A percentile compares a stretch with the other conserved stretches of the same genome.
Conservation (phyloP, 2,113 vertebrate genomes). For the Seriola dumerili region DNA sequence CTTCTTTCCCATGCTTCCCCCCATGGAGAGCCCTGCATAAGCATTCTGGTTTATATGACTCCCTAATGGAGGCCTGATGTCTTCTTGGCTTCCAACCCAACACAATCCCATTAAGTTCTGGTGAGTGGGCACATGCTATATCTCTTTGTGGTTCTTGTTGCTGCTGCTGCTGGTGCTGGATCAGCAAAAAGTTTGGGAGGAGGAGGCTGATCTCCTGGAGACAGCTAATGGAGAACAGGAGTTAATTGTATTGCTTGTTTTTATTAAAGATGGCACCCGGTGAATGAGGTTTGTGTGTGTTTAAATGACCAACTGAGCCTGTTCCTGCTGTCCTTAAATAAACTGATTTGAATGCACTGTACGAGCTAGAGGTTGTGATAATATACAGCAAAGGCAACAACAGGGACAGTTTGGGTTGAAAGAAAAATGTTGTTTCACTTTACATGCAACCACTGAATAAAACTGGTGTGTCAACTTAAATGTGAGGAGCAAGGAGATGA, state of each 20-base stretch:
- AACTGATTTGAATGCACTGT: background rate
- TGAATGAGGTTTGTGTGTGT: background rate
- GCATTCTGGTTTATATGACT: slow-evolving; percentile 64
- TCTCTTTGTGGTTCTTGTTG: slow-evolving; percentile 59
- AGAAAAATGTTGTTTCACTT: too few relatives aligned
- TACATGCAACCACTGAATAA: too few relatives aligned
- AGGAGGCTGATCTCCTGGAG: slow-evolving; percentile 53
- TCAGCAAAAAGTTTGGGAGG: slow-evolving; percentile 72
- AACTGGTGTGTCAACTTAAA: too few relatives aligned
- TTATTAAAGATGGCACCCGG: background rate
- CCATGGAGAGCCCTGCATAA: slow-evolving; percentile 43
- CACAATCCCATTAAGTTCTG: slow-evolving; percentile 79
- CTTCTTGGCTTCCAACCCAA: slow-evolving; percentile 75
- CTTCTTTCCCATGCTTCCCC: slow-evolving; percentile 32
- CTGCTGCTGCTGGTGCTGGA: slow-evolving; percentile 40
- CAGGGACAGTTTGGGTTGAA: too few relatives aligned
- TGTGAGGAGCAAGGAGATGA: too few relatives aligned
- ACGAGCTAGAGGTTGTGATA: background rate
- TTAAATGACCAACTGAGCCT: background rate
- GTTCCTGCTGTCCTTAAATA: background rate
- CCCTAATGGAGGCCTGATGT: slow-evolving; percentile 81
- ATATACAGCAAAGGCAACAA: background rate
- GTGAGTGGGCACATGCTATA: slow-evolving; percentile 71
- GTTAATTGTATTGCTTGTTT: slow-evolving; percentile 7
- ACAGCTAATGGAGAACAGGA: slow-evolving; percentile 56